Percentiles rank a stretch among this genome's conserved stretches.
Evolutionary conservation across 1,140 invertebrate species (phyloP).

Genomic region (Melipona quadrifasciata): DNA sequence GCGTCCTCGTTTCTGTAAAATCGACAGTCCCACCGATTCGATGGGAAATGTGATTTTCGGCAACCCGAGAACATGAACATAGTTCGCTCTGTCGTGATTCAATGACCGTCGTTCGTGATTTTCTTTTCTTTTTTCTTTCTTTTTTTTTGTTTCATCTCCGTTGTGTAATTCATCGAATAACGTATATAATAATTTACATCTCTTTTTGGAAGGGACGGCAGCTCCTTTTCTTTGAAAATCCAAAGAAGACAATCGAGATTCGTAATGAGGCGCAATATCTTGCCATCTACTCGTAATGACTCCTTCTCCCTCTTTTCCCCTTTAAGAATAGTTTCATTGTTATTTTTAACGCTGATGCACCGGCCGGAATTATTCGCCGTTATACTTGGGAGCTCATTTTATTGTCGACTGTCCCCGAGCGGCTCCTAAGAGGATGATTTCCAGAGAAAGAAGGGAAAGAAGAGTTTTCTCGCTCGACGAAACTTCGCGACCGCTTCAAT

Average conservation of each 20-base stretch:
- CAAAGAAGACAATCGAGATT: not conserved
- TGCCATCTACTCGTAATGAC: not conserved
- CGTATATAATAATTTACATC: not conserved
- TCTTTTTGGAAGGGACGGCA: not conserved
- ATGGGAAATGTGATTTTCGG: not conserved
- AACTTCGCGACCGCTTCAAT: not conserved
- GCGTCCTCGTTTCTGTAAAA: not conserved
- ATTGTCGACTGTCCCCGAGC: not conserved
- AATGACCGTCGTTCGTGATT: not conserved
- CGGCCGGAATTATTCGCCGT: not conserved
- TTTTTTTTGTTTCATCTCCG: too few species aligned
- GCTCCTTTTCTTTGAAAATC: not conserved
- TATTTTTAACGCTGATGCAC: not conserved
- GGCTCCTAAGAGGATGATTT: too few species aligned
- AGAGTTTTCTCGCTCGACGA: not conserved
- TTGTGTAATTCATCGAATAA: not conserved
- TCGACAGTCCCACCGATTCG: not conserved
- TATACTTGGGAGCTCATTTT: not conserved
- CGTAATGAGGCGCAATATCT: conserved; percentile 1
- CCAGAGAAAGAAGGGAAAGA: not conserved
- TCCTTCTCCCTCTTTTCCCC: not conserved
- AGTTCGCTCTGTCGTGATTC: not conserved
- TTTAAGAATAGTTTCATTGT: not conserved
- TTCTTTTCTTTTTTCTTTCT: too few species aligned
- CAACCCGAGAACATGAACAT: not conserved